Evolutionary conservation across 2,888 invertebrate species (phyloP).

Genomic region (Lasioglossum zephyrum): DNA sequence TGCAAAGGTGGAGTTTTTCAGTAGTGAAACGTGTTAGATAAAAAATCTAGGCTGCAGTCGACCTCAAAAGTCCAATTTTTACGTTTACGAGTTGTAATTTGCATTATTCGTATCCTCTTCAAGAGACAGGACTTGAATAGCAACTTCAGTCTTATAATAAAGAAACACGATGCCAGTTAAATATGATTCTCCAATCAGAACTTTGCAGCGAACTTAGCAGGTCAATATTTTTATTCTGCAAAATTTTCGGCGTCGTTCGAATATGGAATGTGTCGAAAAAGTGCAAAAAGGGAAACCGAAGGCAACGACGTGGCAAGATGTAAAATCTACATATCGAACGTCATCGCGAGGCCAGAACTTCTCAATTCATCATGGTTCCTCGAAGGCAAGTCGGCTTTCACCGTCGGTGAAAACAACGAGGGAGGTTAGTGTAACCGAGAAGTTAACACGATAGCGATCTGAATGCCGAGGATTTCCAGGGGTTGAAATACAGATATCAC

Average conservation of each 20-base stretch:
- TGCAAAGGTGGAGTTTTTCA: too few species aligned
- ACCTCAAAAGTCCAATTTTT: too few species aligned
- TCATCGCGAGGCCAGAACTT: conserved; percentile 38
- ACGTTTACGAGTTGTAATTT: too few species aligned
- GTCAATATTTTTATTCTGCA: neutral
- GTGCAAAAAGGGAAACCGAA: neutral
- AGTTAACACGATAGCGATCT: conserved; percentile 77
- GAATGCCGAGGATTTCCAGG: conserved; percentile 67
- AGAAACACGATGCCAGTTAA: too few species aligned
- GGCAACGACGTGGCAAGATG: neutral
- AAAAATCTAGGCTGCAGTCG: too few species aligned
- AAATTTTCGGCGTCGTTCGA: neutral
- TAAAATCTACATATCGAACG: conserved; percentile 40
- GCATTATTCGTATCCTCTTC: too few species aligned
- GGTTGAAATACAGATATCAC: conserved; percentile 79
- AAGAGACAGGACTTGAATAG: too few species aligned
- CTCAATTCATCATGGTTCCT: conserved; percentile 41
- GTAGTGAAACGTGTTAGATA: too few species aligned
- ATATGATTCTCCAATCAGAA: too few species aligned
- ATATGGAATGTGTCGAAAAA: neutral
- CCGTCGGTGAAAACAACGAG: conserved; percentile 51
- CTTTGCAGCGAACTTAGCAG: neutral
- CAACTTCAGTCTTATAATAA: too few species aligned
- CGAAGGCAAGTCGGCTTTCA: conserved; percentile 37
- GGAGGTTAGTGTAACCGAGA: conserved; percentile 76